Percentiles rank a stretch among this genome's conserved stretches.
Evolutionary conservation across 2,888 invertebrate species (phyloP).

Genomic region (Synergus gifuensis): DNA sequence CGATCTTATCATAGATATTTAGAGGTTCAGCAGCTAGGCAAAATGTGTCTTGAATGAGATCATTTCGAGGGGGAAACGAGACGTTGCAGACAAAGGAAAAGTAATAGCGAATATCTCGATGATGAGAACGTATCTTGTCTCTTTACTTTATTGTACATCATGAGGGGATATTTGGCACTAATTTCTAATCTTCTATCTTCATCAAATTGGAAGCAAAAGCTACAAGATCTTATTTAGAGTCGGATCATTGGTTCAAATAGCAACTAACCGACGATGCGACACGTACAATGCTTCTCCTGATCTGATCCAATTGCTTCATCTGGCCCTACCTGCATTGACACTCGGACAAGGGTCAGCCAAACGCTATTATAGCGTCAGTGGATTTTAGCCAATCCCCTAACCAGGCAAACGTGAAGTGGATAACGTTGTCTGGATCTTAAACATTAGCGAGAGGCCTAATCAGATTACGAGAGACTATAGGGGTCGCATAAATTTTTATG

Average conservation of each 20-base stretch:
- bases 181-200: neutral
- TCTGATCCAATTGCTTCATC: constrained; percentile 50
- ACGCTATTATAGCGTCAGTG: constrained; percentile 62
- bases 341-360: constrained; percentile 66
- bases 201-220: constrained; percentile 2
- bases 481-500: constrained; percentile 60
- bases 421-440: constrained; percentile 46
- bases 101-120: neutral
- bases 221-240: constrained; percentile 9
- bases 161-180: neutral
- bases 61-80: neutral
- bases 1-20: constrained; percentile 53
- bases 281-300: constrained; percentile 12
- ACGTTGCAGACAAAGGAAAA: constrained; percentile 18
- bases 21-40: constrained; percentile 8
- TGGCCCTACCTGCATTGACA: constrained; percentile 58
- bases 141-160: neutral
- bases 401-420: constrained; percentile 54
- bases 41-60: constrained; percentile 8
- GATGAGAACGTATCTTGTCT: neutral
- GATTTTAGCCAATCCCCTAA: constrained; percentile 61
- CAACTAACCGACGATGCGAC: constrained; percentile 17
- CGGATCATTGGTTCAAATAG: constrained; percentile 42
- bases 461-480: constrained; percentile 56
- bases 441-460: constrained; percentile 57